phyloP scores from a whole-genome alignment of 2,888 invertebrate genomes.

The Toxonevra muliebris region DNA sequence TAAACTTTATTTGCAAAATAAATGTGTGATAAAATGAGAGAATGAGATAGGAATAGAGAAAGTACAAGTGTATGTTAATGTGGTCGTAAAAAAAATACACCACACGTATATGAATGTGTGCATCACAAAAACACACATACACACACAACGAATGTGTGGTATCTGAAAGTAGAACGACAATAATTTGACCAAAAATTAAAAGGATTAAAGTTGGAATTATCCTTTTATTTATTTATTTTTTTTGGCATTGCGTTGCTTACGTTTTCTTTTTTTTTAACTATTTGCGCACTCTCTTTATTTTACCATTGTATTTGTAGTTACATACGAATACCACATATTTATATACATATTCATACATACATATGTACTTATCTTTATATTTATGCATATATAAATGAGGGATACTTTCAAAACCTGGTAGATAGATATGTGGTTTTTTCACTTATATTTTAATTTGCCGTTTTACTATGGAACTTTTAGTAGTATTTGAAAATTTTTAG shows the following conservation, averaged over 20 bases:
- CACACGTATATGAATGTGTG: neutral
- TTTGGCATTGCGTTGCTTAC: no score
- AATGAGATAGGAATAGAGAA: neutral
- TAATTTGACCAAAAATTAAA: constrained; percentile 49
- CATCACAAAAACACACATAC: neutral
- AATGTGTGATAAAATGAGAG: no score
- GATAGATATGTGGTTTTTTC: no score
- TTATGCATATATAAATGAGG: no score
- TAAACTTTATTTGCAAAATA: no score
- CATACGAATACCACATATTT: neutral
- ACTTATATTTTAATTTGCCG: no score
- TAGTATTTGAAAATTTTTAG: no score
- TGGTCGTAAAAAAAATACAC: neutral
- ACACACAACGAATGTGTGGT: constrained; percentile 15
- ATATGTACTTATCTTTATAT: no score
- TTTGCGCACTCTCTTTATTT: no score
- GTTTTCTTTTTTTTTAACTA: no score
- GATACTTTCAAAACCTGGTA: no score
- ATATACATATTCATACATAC: constrained; percentile 3
- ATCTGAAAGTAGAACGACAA: neutral
- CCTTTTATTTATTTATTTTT: constrained; percentile 54
- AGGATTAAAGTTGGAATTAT: constrained; percentile 54
- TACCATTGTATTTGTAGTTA: neutral
- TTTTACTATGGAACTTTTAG: no score
- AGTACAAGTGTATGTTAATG: neutral